These are phyloP conservation scores for Serranus cabrilla DNA, from an alignment of 2,797 vertebrate species.

Conservation along the genomic window DNA sequence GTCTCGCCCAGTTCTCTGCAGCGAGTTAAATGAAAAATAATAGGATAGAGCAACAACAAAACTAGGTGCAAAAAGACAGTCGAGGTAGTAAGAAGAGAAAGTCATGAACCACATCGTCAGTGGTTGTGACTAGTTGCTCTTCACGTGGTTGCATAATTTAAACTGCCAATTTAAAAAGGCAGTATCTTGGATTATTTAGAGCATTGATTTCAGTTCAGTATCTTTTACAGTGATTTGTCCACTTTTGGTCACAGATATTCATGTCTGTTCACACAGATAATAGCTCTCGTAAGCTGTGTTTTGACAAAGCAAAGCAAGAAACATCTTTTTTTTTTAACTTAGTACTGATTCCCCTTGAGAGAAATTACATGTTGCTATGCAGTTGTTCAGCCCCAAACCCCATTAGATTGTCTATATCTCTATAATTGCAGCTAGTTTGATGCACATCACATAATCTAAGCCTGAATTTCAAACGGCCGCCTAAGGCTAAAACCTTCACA, in stretches of 20 bases:
- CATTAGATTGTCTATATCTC: conserved; percentile 19
- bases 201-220: background rate
- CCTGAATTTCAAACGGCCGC: conserved; percentile 59
- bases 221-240: background rate
- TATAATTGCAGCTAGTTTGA: conserved; percentile 33
- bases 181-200: background rate
- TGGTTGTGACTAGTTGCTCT: too few species aligned
- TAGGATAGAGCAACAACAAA: too few species aligned
- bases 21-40: too few species aligned
- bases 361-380: conserved; percentile 12
- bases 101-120: too few species aligned
- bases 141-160: background rate
- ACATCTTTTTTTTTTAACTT: conserved; percentile 39
- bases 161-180: background rate
- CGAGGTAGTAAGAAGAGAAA: too few species aligned
- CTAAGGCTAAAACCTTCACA: conserved; percentile 57
- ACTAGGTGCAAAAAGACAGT: too few species aligned
- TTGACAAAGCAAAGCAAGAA: conserved; percentile 30
- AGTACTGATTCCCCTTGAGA: conserved; percentile 16
- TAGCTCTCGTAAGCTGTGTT: background rate
- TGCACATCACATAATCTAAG: conserved; percentile 45
- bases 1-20: too few species aligned
- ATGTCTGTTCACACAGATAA: conserved; percentile 14
- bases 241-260: conserved; percentile 14
- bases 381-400: conserved; percentile 7